Conservation (phyloP, 1,140 invertebrate species). For the Heliothis virescens region DNA sequence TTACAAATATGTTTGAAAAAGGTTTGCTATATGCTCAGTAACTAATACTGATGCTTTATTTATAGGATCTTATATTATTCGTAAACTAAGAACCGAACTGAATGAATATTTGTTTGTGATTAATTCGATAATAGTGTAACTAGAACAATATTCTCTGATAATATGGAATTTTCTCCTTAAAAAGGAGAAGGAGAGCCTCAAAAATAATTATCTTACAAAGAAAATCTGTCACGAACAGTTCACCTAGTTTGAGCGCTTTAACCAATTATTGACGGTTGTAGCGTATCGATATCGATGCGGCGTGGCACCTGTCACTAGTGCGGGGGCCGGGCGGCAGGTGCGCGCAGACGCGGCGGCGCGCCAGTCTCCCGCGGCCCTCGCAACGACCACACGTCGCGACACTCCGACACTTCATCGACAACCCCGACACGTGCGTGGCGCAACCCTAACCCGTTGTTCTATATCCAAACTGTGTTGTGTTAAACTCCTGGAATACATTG, state of each 20-base stretch:
- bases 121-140: too few relatives aligned
- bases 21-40: too few relatives aligned
- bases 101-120: too few relatives aligned
- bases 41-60: too few relatives aligned
- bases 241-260: neutral
- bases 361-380: constrained; percentile 79
- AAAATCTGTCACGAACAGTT: neutral
- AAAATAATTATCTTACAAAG: too few relatives aligned
- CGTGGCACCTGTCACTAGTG: constrained; percentile 76
- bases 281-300: constrained; percentile 76
- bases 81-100: too few relatives aligned
- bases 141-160: too few relatives aligned
- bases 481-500: constrained; percentile 63
- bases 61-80: too few relatives aligned
- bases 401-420: constrained; percentile 61
- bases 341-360: constrained; percentile 81
- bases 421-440: constrained; percentile 74
- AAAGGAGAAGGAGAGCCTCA: too few relatives aligned
- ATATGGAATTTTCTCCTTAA: too few relatives aligned
- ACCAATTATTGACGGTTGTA: neutral
- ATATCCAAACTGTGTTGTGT: constrained; percentile 71
- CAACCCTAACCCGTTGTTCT: constrained; percentile 80
- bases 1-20: too few relatives aligned
- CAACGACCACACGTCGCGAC: constrained; percentile 73
- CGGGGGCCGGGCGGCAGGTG: constrained; percentile 83